Base-by-base conservation (phyloP, 2,797 vertebrate species). In the Florisuga fusca region DNA sequence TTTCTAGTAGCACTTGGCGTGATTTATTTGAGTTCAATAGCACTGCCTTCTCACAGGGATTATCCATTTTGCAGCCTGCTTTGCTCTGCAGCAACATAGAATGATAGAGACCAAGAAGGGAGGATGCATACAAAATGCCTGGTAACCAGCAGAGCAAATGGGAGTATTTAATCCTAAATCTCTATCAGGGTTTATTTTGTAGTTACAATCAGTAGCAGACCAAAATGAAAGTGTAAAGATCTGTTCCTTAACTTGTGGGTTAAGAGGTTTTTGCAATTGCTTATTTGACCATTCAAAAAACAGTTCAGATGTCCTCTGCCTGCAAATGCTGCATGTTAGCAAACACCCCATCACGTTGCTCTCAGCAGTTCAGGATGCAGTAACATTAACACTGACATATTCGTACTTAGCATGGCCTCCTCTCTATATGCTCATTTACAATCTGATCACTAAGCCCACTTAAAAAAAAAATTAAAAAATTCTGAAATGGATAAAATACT, bases 381-480 rank as follows among this genome's bases (percentile, higher is more conserved):
- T 77, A 93, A 76, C 41, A 81, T 84, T 95, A 95, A 93, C 83
- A 36, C 45, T 90, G 95, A 97, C 96, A 95, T 83, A 64, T 84
- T 98, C 96, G 97, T 97, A 76, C 95, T 96, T 97, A 97, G 94
- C 88, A 90, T 59, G 81, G 80, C 89, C 85, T 89, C 64, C 55
- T 67, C 97, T 97, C 96, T 91, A 57, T 80, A 55, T 92, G 88
- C 96, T 98, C 97, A 97, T 98, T 98, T 98, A 96, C 98, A 98
- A 98, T 98, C 98, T 98, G 97, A 98, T 98, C 94, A 95, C 90
- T 41, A 96, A 90, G 96, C 97, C 97, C 96, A 97, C 97, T 97
- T 85, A 72, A 97, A 97, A 97, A 90, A 97, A 95, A 96, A 97
- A 90, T 86, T 88, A 97, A 91, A 59, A 55, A 33, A 15, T 94